These are phyloP conservation scores for Aphelinus certus DNA, from an alignment of 1,140 invertebrate species.

Conservation along the genomic window DNA sequence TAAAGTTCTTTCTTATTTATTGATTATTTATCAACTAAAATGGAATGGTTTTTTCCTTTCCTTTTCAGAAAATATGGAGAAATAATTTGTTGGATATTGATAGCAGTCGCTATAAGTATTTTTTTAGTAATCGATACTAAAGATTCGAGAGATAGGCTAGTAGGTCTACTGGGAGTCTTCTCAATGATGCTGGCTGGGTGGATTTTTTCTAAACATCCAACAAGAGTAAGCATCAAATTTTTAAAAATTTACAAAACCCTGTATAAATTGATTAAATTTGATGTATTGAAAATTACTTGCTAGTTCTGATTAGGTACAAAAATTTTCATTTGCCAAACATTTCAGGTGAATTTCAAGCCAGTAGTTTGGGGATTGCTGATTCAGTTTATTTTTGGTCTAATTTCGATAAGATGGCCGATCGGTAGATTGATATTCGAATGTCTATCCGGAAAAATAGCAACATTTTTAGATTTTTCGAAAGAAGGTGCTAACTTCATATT, in stretches of 20 bases:
- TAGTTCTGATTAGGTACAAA: too few relatives aligned
- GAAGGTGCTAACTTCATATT: conserved; percentile 88
- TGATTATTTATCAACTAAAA: conserved; percentile 42
- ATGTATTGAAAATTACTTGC: too few relatives aligned
- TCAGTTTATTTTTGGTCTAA: conserved; percentile 87
- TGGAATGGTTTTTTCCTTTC: conserved; percentile 16
- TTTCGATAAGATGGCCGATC: conserved; percentile 85
- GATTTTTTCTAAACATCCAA: conserved; percentile 72
- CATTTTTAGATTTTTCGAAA: conserved; percentile 82
- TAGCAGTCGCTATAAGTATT: conserved; percentile 65
- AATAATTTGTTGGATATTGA: background rate
- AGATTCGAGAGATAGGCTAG: conserved; percentile 70
- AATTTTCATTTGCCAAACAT: conserved; percentile 11
- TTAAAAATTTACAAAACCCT: too few relatives aligned
- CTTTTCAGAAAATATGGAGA: background rate
- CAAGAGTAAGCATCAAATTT: conserved; percentile 26
- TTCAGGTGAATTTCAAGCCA: conserved; percentile 78
- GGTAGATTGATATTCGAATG: conserved; percentile 84
- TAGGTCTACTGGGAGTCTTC: conserved; percentile 72
- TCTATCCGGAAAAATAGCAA: conserved; percentile 80
- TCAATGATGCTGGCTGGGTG: conserved; percentile 68
- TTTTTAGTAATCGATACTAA: conserved; percentile 75
- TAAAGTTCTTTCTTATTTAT: conserved; percentile 36
- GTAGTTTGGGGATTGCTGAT: conserved; percentile 82
- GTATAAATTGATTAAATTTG: too few relatives aligned